Evolutionary conservation across 2,888 invertebrate species (phyloP), one percentile per base, ranked within the genome.

Genomic region (Plebejus melissa): DNA sequence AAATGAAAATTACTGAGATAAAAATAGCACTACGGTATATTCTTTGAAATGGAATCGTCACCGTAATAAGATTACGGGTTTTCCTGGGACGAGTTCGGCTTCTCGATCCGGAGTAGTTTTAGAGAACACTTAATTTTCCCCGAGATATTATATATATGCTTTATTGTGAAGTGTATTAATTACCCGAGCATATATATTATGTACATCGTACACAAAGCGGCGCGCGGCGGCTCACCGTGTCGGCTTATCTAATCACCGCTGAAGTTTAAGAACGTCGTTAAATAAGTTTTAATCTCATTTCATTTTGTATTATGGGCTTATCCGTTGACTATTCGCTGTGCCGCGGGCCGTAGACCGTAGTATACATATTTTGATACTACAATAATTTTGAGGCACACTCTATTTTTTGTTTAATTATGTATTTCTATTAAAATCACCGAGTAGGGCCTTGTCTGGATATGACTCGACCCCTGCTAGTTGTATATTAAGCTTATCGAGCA

Each of bases 231-330:
- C 65, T 16, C 13, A 32, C 65, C 13, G 60, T 22, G 65, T 13
- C 32, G 65, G 65, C 32, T 65, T 32, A 65, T 32, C 65, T 65
- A 36, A 65, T 65, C 65, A 36, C 32, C 65, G 13, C 65, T 13
- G 32, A 32, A 65, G 32, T 65, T 65, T 65, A 4, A 4, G 65
- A 65, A 13, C 65, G 32, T 65, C 65, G 36, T 65, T 16, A 65
- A 65, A 65, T 65, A 65, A 36, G 65, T 65, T 65, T 32, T 16
- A 65, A 65, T 65, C 65, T 65, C 6, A 36, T 65, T 65, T 32
- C 65, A 65, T 65, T 32, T 65, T 65, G 65, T 32, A 65, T 32
- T 5, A 65, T 13, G 2, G 32, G 65, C 65, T 65, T 65, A 65
- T 65, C 32, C 32, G 65, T 5, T 16, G 32, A 36, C 32, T 65